Evolutionary conservation across 2,797 vertebrate genomes (phyloP), one percentile per base, ranked within the genome.

Genomic region (Pelochelys cantorii): DNA sequence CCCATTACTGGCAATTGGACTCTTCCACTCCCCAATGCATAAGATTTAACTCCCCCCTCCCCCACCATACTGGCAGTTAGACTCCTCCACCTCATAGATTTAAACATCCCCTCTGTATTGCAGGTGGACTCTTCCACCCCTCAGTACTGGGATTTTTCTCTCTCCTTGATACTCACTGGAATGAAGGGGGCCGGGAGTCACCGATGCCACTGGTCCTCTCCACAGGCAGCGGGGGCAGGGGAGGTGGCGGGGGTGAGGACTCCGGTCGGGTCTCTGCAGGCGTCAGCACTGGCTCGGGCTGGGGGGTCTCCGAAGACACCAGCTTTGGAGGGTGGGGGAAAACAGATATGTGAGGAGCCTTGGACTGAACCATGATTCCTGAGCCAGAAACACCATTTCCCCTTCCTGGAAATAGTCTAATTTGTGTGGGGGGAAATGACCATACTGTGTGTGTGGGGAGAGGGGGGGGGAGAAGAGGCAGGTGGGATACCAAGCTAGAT

Each of bases 171-270:
- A 98, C 99, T 98, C 97, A 99, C 99, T 99, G 99, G 96, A 99
- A 99, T 52, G 99, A 99, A 1, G 99, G 99, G 1, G 99, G 99
- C 59, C 99, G 98, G 55, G 99, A 99, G 97, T 99, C 99, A 29
- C 99, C 99, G 4, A 99, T 99, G 89, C 99, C 99, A 7, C 98
- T 98, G 0, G 98, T 99, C 93, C 99, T 98, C 96, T 99, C 99
- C 1, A 96, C 98, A 5, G 99, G 99, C 83, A 98, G 98, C 18
- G 99, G 98, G 0, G 99, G 98, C 59, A 99, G 96, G 0, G 98
- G 98, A 1, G 99, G 98, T 1, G 98, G 98, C 31, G 98, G 98
- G 11, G 99, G 98, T 0, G 98, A 98, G 25, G 98, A 98, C 85
- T 99, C 98, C 60, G 98, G 60, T 2, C 97, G 93, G 20, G 97